A percentile compares a stretch with the other conserved stretches of the same genome.
Evolutionary conservation across 2,113 vertebrate species (phyloP).

Genomic region (Cyprinodon variegatus): DNA sequence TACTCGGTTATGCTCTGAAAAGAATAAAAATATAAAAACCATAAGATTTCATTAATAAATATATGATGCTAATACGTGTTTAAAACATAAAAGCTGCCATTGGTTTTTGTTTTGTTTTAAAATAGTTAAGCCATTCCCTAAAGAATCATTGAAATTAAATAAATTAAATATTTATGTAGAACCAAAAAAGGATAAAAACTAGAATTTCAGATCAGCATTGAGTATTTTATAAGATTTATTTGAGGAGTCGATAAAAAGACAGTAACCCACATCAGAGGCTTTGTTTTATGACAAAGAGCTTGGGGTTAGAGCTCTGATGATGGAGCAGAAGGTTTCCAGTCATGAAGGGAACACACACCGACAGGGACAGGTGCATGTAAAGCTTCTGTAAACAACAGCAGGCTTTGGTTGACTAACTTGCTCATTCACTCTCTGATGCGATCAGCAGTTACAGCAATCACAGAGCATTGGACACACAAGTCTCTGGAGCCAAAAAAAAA

Average conservation of each 20-base stretch:
- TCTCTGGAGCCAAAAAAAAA: background rate
- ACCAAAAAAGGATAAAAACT: background rate
- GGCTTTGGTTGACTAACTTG: background rate
- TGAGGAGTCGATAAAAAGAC: conserved; percentile 28
- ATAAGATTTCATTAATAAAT: no score
- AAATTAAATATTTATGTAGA: background rate
- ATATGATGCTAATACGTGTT: background rate
- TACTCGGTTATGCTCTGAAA: background rate
- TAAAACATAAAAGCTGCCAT: background rate
- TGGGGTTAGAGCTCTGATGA: conserved; percentile 5
- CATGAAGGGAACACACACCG: background rate
- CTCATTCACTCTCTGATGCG: background rate
- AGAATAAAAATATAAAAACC: no score
- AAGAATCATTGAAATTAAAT: background rate
- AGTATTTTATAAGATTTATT: conserved; percentile 33
- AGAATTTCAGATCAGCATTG: conserved; percentile 29
- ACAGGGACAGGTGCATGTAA: conserved; percentile 1
- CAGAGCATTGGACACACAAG: background rate
- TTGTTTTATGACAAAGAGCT: conserved; percentile 21
- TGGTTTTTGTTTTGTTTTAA: background rate
- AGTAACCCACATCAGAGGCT: conserved; percentile 15
- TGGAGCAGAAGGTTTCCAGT: conserved; percentile 13
- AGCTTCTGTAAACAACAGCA: background rate
- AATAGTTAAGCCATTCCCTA: no score
- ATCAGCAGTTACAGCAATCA: background rate